phyloP scores from a whole-genome alignment of 1,140 invertebrate species.

The Aphelenchoides besseyi region DNA sequence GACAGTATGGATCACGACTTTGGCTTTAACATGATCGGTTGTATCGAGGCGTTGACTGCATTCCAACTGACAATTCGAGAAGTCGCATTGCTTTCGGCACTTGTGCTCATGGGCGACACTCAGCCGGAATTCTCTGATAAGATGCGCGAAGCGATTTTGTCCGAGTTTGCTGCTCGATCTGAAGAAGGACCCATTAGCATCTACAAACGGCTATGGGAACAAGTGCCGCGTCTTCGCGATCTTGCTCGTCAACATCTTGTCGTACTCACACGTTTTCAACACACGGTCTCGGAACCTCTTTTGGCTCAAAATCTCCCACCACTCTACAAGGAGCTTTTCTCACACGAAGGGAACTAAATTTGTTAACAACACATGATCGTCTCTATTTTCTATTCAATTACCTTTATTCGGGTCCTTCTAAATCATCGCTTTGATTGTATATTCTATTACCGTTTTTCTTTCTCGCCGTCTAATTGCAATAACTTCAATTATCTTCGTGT shows the following conservation, averaged over 20 bases:
- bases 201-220: constrained; percentile 18
- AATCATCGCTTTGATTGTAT: background rate
- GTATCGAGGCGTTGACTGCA: constrained; percentile 26
- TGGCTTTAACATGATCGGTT: constrained; percentile 32
- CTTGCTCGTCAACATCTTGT: constrained; percentile 15
- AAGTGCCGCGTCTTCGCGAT: background rate
- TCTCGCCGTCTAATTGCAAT: background rate
- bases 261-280: constrained; percentile 12
- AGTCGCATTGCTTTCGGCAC: constrained; percentile 37
- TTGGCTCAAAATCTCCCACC: constrained; percentile 12
- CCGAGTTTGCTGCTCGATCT: constrained; percentile 10
- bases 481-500: too few species aligned
- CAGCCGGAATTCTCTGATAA: constrained; percentile 11
- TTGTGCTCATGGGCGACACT: constrained; percentile 30
- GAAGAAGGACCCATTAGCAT: background rate
- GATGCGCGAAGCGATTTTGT: background rate
- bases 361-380: background rate
- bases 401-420: constrained; percentile 15
- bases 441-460: background rate
- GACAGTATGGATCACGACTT: constrained; percentile 33
- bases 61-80: constrained; percentile 38
- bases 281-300: background rate
- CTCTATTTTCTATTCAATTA: background rate
- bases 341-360: background rate
- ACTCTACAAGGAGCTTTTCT: constrained; percentile 32